Base-by-base conservation (phyloP, 2,888 invertebrate species). In the Polia nebulosa region DNA sequence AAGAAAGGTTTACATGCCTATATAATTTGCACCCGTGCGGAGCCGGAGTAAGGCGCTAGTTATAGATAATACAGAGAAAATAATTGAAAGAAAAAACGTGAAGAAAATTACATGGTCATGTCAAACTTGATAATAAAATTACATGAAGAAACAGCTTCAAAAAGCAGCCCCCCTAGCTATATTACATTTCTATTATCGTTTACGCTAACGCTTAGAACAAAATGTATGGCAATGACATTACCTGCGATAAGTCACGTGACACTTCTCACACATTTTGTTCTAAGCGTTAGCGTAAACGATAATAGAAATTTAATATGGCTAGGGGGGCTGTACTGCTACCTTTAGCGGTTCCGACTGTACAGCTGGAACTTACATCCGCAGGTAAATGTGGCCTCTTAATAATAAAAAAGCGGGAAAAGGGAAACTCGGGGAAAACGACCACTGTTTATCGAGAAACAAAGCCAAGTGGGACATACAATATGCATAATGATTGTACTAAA, bases 401-500 rank as follows among this genome's bases (percentile, higher is more conserved):
- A 93, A 94, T 93, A 93, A 94, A 93, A 93, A 93, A 87, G 86
- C 87, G 87, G 87, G 85, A 88, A 90, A 89, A 91, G 87, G 88
- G 88, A 90, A 92, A 89, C 89, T 90, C 83, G 76, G 78, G 86
- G 87, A 88, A 90, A 94, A 92, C 88, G 89, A 86, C 88, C 90
- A 88, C 87, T 92, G 92, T 94, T 94, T 94, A 93, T 93, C 87
- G 93, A 88, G 88, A 94, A 94, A 94, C 91, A 91, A 91, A 92
- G 89, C 89, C 91, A 91, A 91, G 89, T 89, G 89, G 87, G 87
- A 89, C 91, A 88, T 93, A 89, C 92, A 93, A 93, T 94, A 94
- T 94, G 94, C 93, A 94, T 94, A 94, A 93, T 92, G 92, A 92
- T 93, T 92, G 93, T 92, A 92, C 91, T 94, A 93, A 93, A 94